These are phyloP conservation scores for Oryctes rhinoceros DNA, from an alignment of 1,140 invertebrate species.

Conservation along the genomic window DNA sequence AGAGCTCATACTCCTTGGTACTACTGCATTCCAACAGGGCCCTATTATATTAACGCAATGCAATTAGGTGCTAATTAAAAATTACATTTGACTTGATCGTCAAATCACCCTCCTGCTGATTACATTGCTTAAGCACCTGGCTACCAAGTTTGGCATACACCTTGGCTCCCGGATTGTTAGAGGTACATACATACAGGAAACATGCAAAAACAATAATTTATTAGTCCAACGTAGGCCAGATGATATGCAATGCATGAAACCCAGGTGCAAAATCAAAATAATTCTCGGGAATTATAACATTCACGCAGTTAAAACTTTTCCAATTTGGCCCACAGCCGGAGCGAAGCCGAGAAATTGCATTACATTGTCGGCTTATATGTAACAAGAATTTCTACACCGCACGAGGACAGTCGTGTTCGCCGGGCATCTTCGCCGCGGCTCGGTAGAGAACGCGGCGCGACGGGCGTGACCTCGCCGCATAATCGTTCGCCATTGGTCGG, in stretches of 20 bases:
- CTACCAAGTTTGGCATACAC: not conserved
- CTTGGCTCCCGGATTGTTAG: not conserved
- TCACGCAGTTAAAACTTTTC: conserved; percentile 18
- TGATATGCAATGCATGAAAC: conserved; percentile 21
- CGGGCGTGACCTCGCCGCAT: not conserved
- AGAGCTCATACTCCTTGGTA: no score
- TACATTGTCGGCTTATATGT: conserved; percentile 20
- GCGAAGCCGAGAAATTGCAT: conserved; percentile 23
- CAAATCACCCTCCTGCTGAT: no score
- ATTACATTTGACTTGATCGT: no score
- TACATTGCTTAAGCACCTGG: no score
- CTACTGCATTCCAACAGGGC: no score
- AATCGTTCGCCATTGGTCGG: not conserved
- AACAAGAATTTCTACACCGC: conserved; percentile 27
- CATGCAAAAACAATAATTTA: conserved; percentile 26
- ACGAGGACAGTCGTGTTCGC: conserved; percentile 6
- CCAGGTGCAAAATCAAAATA: conserved; percentile 27
- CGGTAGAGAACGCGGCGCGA: not conserved
- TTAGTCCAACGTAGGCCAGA: not conserved
- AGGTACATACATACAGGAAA: not conserved
- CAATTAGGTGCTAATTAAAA: no score
- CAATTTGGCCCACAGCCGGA: conserved; percentile 2
- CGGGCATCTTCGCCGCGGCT: not conserved
- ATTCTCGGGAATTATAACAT: conserved; percentile 20
- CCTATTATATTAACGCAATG: no score